Evolutionary conservation across 2,888 invertebrate genomes (phyloP).

Genomic region (Unio pictorum): DNA sequence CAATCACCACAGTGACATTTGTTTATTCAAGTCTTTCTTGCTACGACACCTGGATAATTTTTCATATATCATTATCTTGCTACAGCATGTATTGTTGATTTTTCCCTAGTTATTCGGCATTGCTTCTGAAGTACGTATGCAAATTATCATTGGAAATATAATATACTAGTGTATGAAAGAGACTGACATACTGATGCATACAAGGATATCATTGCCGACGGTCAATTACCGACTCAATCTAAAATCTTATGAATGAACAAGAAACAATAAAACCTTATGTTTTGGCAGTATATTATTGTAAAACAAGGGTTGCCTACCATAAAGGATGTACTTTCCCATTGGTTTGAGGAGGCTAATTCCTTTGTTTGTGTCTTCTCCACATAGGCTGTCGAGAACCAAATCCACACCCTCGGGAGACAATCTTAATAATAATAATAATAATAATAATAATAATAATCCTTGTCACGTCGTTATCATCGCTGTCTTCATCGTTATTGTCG

Average conservation of each 20-base stretch:
- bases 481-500: no score
- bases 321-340: conserved; percentile 90
- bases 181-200: no score
- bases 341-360: conserved; percentile 88
- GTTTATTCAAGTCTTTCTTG: no score
- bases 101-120: no score
- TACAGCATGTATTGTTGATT: no score
- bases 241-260: neutral
- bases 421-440: conserved; percentile 39
- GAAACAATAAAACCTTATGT: neutral
- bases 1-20: no score
- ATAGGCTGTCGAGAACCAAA: conserved; percentile 88
- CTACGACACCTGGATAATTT: no score
- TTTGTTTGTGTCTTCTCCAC: conserved; percentile 90
- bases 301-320: conserved; percentile 74
- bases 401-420: conserved; percentile 80
- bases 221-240: neutral
- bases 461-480: conserved; percentile 1
- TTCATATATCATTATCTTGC: no score
- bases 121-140: no score
- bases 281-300: neutral
- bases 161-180: no score
- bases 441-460: neutral
- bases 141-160: no score
- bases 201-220: no score